These are phyloP conservation scores for Catocala fraxini DNA, from an alignment of 2,888 invertebrate species.

Conservation along the genomic window DNA sequence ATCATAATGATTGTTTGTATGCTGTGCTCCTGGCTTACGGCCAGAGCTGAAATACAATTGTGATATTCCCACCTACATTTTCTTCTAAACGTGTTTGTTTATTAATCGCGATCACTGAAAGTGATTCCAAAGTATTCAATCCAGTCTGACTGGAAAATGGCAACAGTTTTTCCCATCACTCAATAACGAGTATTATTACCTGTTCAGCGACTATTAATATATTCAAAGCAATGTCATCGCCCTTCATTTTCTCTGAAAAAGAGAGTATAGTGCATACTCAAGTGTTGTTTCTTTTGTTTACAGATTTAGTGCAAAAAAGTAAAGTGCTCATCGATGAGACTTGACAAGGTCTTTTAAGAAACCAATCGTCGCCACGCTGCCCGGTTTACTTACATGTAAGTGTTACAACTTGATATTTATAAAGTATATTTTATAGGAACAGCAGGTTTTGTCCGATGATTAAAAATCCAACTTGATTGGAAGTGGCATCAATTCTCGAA, in stretches of 20 bases:
- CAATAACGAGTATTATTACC: no score
- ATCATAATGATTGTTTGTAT: neutral
- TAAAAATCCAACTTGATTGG: no score
- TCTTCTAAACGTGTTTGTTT: neutral
- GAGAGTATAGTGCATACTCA: constrained; percentile 9
- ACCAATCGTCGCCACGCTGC: constrained; percentile 75
- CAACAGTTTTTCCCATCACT: no score
- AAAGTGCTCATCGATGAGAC: constrained; percentile 76
- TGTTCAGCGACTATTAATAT: no score
- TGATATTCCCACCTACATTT: neutral
- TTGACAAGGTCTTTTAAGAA: constrained; percentile 63
- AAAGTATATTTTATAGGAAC: no score
- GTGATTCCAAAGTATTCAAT: neutral
- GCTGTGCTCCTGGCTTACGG: neutral
- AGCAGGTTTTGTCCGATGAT: no score
- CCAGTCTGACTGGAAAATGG: neutral
- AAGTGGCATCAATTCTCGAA: no score
- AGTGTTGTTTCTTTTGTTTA: constrained; percentile 53
- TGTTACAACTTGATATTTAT: constrained; percentile 28
- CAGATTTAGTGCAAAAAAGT: constrained; percentile 67
- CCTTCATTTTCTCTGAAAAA: neutral
- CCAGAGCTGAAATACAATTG: neutral
- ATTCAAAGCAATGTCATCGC: neutral
- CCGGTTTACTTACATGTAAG: constrained; percentile 75
- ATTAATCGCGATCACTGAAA: neutral